Evolutionary conservation across 1,140 invertebrate genomes (phyloP).

Genomic region (Calycopis cecrops): DNA sequence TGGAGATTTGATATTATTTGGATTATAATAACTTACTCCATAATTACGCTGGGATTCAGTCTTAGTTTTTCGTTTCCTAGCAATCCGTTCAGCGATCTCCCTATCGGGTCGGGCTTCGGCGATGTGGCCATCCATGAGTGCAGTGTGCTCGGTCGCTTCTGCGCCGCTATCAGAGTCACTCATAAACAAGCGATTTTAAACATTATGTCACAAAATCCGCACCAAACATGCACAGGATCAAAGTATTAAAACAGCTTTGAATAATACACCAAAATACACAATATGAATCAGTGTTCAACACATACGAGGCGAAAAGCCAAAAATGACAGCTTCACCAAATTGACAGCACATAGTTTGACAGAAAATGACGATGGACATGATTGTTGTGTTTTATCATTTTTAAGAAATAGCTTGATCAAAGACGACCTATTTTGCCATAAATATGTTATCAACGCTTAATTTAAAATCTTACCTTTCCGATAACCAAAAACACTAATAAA

Average conservation of each 20-base stretch:
- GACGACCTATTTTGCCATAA: too few species aligned
- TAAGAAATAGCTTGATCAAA: too few species aligned
- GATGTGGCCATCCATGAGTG: slow-evolving; percentile 87
- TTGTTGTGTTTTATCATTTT: too few species aligned
- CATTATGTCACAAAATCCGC: slow-evolving; percentile 38
- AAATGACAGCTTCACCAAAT: not conserved
- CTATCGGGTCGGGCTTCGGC: slow-evolving; percentile 73
- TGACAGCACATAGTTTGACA: too few species aligned
- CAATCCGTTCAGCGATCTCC: slow-evolving; percentile 61
- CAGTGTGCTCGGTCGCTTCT: slow-evolving; percentile 81
- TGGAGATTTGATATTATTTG: too few species aligned
- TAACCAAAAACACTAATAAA: too few species aligned
- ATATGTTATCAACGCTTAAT: too few species aligned
- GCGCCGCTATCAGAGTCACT: slow-evolving; percentile 56
- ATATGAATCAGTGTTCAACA: not conserved
- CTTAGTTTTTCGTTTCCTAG: slow-evolving; percentile 61
- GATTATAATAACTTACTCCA: slow-evolving; percentile 45
- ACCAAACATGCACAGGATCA: slow-evolving; percentile 1
- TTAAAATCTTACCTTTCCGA: too few species aligned
- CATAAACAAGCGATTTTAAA: slow-evolving; percentile 53
- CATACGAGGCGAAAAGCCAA: not conserved
- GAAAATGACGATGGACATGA: too few species aligned
- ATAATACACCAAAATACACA: not conserved
- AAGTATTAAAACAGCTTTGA: slow-evolving; percentile 1
- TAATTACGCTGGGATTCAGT: slow-evolving; percentile 55